Percentiles rank a stretch among this genome's conserved stretches.
These are phyloP conservation scores for Struthidea cinerea DNA, from an alignment of 2,113 vertebrate genomes.

Conservation along the genomic window DNA sequence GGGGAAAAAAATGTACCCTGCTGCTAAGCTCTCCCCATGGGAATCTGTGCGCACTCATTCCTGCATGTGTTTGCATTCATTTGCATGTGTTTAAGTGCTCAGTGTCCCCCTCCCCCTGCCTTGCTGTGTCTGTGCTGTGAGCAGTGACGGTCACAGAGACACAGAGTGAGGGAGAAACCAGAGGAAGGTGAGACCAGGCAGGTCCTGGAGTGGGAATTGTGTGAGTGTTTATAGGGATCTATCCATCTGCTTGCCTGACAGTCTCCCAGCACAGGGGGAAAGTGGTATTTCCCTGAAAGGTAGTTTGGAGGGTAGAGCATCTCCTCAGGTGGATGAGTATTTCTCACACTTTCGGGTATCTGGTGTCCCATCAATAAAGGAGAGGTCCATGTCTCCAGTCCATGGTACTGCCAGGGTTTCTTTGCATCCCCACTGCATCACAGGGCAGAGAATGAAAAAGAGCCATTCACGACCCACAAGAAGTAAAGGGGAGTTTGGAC, in stretches of 20 bases:
- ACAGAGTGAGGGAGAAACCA: not conserved
- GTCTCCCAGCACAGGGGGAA: not conserved
- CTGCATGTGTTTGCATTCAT: not conserved
- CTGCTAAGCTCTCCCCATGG: not conserved
- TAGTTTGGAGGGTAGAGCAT: not conserved
- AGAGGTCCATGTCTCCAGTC: not conserved
- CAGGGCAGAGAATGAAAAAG: not conserved
- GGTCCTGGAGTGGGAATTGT: not conserved
- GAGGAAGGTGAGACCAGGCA: not conserved
- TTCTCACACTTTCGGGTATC: not conserved
- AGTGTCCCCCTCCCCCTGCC: not conserved
- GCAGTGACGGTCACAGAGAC: not conserved
- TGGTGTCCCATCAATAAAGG: not conserved
- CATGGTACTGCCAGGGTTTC: not conserved
- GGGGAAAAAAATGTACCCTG: rapidly evolving
- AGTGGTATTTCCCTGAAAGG: not conserved
- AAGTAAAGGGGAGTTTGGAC: not conserved
- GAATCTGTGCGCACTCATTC: not conserved
- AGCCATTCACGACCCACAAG: not conserved
- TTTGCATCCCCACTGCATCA: not conserved
- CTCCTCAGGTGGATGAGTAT: not conserved
- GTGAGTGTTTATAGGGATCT: not conserved
- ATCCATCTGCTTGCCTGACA: not conserved
- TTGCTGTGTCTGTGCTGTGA: not conserved
- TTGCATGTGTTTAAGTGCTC: not conserved